phyloP scores from a whole-genome alignment of 2,113 vertebrate species.

The Trachemys scripta region DNA sequence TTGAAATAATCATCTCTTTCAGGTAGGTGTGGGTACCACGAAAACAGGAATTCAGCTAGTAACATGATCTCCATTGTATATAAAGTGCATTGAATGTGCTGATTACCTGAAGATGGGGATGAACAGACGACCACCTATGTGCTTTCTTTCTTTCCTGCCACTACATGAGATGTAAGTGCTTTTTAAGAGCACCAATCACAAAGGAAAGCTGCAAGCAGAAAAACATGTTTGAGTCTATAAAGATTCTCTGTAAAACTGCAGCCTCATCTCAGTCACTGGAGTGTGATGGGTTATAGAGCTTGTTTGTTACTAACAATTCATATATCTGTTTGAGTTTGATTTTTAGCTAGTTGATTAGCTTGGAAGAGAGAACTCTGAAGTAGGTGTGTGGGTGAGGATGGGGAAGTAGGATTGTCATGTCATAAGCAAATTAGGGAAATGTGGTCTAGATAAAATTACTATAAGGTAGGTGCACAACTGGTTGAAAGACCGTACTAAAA shows the following conservation, averaged over 20 bases:
- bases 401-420: not conserved
- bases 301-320: not conserved
- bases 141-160: not conserved
- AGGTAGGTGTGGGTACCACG: not conserved
- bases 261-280: not conserved
- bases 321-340: not conserved
- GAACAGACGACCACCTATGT: not conserved
- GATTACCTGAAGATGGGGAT: not conserved
- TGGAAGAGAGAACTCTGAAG: not conserved
- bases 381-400: accelerated
- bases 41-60: not conserved
- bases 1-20: not conserved
- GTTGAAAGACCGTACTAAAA: no score
- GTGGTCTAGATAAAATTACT: no score
- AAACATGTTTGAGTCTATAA: not conserved
- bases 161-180: not conserved
- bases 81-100: not conserved
- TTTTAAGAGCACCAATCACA: not conserved
- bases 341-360: not conserved
- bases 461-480: no score
- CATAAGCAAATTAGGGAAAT: no score
- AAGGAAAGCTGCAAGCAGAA: not conserved
- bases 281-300: not conserved
- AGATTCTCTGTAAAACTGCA: not conserved
- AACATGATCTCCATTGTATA: not conserved